A percentile compares a stretch with the other conserved stretches of the same genome.
phyloP scores from a whole-genome alignment of 2,113 vertebrate genomes.

The Rhabdomys dilectus region DNA sequence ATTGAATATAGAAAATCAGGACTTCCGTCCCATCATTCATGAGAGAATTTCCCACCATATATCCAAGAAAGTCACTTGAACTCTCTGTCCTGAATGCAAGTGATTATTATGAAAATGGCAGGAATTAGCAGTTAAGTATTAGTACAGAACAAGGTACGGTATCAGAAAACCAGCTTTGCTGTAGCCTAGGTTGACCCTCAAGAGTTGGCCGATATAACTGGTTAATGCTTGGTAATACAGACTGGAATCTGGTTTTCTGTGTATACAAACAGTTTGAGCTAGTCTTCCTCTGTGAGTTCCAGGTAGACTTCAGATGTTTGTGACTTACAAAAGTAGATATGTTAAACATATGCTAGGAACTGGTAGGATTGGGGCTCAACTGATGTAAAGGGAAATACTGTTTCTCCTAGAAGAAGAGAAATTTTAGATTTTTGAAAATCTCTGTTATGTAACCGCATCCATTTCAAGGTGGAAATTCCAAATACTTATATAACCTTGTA shows the following conservation, averaged over 20 bases:
- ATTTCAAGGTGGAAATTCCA: slow-evolving; percentile 48
- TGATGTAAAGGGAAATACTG: slow-evolving; percentile 14
- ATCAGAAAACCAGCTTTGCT: slow-evolving; percentile 8
- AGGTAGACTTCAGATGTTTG: slow-evolving; percentile 28
- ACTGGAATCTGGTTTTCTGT: slow-evolving; percentile 12
- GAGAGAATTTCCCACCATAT: slow-evolving; percentile 34
- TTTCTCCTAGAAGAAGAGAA: slow-evolving; percentile 11
- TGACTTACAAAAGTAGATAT: slow-evolving; percentile 7
- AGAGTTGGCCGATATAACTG: slow-evolving; percentile 29
- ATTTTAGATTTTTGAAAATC: slow-evolving; percentile 39
- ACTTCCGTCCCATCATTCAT: slow-evolving; percentile 1
- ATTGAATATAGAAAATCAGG: slow-evolving; percentile 45
- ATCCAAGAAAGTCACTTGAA: slow-evolving; percentile 30
- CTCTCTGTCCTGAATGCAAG: slow-evolving; percentile 30
- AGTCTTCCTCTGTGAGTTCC: slow-evolving; percentile 3
- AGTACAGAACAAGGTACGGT: slow-evolving; percentile 18
- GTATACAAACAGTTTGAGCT: not conserved
- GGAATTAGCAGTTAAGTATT: slow-evolving; percentile 58
- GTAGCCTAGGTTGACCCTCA: not conserved
- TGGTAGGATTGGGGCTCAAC: not conserved
- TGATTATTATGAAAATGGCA: slow-evolving; percentile 8
- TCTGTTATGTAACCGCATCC: not conserved
- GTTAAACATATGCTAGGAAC: not conserved
- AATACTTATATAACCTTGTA: slow-evolving; percentile 7
- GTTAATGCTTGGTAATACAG: slow-evolving; percentile 29